Base-by-base conservation (phyloP, 2,888 invertebrate species). In the Hypolimnas misippus region DNA sequence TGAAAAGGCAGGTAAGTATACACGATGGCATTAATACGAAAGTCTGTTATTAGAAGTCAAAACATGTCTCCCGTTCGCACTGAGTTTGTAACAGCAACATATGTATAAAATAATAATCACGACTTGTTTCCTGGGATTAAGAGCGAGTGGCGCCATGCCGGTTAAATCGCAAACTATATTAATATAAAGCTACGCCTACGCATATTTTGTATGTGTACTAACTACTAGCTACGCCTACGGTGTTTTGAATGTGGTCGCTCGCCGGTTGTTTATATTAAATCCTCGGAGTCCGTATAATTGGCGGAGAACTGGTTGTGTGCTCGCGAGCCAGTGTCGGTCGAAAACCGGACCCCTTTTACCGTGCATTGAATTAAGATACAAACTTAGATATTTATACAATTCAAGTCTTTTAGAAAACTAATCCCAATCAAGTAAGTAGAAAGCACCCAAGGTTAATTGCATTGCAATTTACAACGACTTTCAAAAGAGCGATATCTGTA, bases 331-430 rank as follows among this genome's bases (percentile, higher is more conserved):
- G 72, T 65, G 62, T 69, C 71, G 73, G 71, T 75, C 68, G 69
- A 70, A 78, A 85, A 84, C 85, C 83, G 83, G 84, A 81, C 70
- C 66, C 71, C 73, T 70, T 63, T 70, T 68, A 70, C 68, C 69
- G 70, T 73, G 74, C 78, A 77, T 79, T 78, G 78, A 77, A 81
- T 80, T 81, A 74, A 81, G 78, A 79, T 81, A 81, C 77, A 25
- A 56, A 76, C 72, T 73, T 69, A 74, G 72, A 73, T 76, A 75
- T 73, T 71, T 71, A 49, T 49, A 49, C 46, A 21, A 51, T 44
- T 57, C 21, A 21, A 56, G 52, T 35, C 51, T 65, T 40, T 12
- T 61, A 50, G 50, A 54, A 60, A 54, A 58, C 51, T 44, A 50
- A 62, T 58, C 49, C 7, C 21, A 49, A 49, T 49, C 49, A 29